Evolutionary conservation across 2,113 vertebrate genomes (phyloP).

Genomic region (Rousettus leschenaultii): DNA sequence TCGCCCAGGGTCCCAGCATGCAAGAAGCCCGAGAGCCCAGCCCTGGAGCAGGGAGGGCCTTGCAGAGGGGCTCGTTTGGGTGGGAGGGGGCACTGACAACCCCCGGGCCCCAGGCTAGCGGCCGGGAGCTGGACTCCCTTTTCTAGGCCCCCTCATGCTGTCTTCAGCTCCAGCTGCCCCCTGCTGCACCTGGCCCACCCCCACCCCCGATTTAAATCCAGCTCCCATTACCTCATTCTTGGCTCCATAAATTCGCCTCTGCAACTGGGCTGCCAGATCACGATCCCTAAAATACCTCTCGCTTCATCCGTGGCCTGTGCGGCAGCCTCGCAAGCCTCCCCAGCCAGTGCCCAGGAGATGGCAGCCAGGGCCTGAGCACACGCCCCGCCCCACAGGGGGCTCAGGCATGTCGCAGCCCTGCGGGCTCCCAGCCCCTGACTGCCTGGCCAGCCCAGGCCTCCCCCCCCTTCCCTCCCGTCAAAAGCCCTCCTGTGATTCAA

Average conservation of each 20-base stretch:
- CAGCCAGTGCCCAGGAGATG: not conserved
- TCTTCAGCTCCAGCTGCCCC: not conserved
- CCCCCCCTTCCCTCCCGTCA: not conserved
- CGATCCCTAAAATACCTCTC: conserved; percentile 14
- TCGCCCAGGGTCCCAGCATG: fast-evolving
- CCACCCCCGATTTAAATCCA: not conserved
- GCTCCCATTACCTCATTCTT: not conserved
- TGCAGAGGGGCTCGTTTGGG: not conserved
- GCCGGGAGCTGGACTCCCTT: not conserved
- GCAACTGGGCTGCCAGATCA: not conserved
- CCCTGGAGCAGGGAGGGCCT: fast-evolving
- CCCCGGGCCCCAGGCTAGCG: not conserved
- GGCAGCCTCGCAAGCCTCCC: not conserved
- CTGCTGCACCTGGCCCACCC: not conserved
- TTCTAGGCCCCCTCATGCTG: fast-evolving
- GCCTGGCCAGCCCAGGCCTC: not conserved
- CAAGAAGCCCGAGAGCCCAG: no score
- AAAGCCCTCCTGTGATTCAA: not conserved
- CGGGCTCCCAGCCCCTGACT: not conserved
- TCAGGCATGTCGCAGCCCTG: not conserved
- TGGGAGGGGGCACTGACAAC: not conserved
- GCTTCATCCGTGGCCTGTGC: not conserved
- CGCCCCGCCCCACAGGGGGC: fast-evolving
- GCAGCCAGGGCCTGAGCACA: not conserved
- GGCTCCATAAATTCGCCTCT: not conserved